A percentile compares a stretch with the other conserved stretches of the same genome.
phyloP scores from a whole-genome alignment of 2,888 invertebrate species.

The Plutella xylostella region DNA sequence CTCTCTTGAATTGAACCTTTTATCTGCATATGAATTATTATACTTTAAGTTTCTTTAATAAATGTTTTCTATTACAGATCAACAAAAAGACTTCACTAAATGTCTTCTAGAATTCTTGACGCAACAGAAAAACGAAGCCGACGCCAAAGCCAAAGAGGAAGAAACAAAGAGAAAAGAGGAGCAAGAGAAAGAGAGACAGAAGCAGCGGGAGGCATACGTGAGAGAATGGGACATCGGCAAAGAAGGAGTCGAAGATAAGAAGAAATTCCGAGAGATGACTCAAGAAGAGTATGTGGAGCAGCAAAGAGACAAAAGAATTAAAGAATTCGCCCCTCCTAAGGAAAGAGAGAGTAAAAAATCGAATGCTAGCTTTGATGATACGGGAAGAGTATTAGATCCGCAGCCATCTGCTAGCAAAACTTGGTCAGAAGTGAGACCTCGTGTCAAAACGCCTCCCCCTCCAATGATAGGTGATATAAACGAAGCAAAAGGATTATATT shows the following conservation, averaged over 20 bases:
- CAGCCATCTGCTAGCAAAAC: constrained; percentile 25
- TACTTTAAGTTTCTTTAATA: too few relatives aligned
- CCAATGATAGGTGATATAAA: constrained; percentile 28
- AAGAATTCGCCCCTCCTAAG: constrained; percentile 83
- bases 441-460: constrained; percentile 31
- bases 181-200: constrained; percentile 59
- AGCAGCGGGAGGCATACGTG: constrained; percentile 64
- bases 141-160: constrained; percentile 50
- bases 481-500: constrained; percentile 46
- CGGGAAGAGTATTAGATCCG: constrained; percentile 31
- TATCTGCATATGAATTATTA: too few relatives aligned
- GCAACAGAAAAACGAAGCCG: constrained; percentile 59
- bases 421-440: constrained; percentile 51
- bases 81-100: constrained; percentile 48
- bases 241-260: constrained; percentile 65
- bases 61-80: constrained; percentile 32
- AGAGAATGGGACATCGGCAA: constrained; percentile 83
- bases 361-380: constrained; percentile 36
- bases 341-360: constrained; percentile 25
- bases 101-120: constrained; percentile 54
- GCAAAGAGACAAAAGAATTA: constrained; percentile 76
- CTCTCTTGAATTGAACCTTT: too few relatives aligned
- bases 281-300: constrained; percentile 84
- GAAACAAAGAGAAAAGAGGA: constrained; percentile 47
- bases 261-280: constrained; percentile 69